A percentile compares a stretch with the other conserved stretches of the same genome.
phyloP scores from a whole-genome alignment of 2,888 invertebrate genomes.

The Synanthedon tipuliformis region DNA sequence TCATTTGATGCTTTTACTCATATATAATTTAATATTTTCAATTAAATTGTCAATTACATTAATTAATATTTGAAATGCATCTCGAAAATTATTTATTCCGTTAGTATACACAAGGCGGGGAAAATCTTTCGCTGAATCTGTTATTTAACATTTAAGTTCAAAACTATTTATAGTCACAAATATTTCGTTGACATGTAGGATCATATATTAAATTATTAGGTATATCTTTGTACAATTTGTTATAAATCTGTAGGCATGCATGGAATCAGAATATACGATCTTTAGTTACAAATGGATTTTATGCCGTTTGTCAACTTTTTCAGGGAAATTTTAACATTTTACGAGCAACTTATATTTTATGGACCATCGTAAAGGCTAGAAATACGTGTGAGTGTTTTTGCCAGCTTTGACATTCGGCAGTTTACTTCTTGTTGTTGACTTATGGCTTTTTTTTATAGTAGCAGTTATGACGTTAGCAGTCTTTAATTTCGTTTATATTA shows the following conservation, averaged over 20 bases:
- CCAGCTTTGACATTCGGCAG: slow-evolving; percentile 27
- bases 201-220: too few species aligned
- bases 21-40: not conserved
- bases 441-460: slow-evolving; percentile 24
- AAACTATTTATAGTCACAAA: too few species aligned
- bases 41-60: too few species aligned
- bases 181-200: too few species aligned
- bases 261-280: too few species aligned
- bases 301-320: slow-evolving; percentile 16
- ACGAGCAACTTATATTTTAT: slow-evolving; percentile 48
- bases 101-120: too few species aligned
- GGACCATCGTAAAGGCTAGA: slow-evolving; percentile 43
- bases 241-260: too few species aligned
- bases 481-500: not conserved
- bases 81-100: too few species aligned
- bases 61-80: too few species aligned
- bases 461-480: not conserved
- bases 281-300: not conserved
- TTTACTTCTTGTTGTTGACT: slow-evolving; percentile 27
- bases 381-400: slow-evolving; percentile 41
- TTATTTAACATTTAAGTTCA: too few species aligned
- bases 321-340: slow-evolving; percentile 37
- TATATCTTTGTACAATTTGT: too few species aligned
- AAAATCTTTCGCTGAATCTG: too few species aligned
- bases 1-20: not conserved